Conservation (phyloP, 2,797 vertebrate genomes). For the Meriones psammophilus region DNA sequence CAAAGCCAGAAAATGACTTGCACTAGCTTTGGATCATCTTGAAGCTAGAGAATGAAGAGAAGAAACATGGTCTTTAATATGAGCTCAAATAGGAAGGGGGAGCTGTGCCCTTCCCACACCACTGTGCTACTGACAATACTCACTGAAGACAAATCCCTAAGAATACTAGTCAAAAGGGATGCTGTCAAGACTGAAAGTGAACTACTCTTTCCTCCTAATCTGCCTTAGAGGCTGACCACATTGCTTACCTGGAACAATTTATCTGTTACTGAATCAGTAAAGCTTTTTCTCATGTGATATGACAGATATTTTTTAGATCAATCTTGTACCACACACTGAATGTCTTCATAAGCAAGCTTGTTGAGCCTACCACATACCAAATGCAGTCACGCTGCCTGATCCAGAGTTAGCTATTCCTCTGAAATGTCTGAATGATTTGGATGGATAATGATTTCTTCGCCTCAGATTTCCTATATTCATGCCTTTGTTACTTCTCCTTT, state of each 20-base stretch:
- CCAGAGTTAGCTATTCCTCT: slow-evolving; percentile 32
- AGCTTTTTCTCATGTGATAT: background rate
- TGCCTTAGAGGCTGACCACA: background rate
- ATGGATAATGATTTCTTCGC: background rate
- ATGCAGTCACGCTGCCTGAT: background rate
- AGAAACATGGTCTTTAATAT: background rate
- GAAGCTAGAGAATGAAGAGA: slow-evolving; percentile 28
- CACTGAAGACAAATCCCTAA: background rate
- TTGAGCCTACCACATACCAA: background rate
- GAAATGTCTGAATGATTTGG: slow-evolving; percentile 22
- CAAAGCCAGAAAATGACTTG: background rate
- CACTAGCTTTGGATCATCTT: background rate
- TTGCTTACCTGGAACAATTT: slow-evolving; percentile 53
- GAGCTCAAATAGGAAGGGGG: background rate
- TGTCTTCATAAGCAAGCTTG: slow-evolving; percentile 7
- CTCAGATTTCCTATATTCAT: background rate
- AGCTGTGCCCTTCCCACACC: background rate
- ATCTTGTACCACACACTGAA: background rate
- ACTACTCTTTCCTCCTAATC: background rate
- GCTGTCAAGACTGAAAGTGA: background rate
- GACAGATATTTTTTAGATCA: background rate
- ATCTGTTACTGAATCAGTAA: slow-evolving; percentile 25
- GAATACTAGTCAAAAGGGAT: background rate
- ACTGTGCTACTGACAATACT: background rate
- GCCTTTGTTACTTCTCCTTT: background rate